Base-by-base conservation (phyloP, 2,797 vertebrate genomes). In the Spinus olivaceus region DNA sequence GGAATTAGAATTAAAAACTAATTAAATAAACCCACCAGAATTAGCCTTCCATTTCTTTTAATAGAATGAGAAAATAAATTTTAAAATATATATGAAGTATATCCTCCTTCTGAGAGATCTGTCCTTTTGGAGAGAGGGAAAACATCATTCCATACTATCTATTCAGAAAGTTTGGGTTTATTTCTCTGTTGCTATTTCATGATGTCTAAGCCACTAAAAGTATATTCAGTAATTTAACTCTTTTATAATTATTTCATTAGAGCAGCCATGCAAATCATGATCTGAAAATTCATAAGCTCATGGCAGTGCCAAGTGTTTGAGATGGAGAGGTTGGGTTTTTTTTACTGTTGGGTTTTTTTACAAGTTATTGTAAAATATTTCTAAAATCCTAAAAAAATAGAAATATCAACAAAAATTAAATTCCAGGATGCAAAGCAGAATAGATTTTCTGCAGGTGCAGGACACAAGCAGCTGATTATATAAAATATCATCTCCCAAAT, bases 21-120 rank as follows among this genome's bases (percentile, higher is more conserved):
- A 79, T 86, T 90, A 61, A 83, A 63, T 88, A 86, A 90, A 54
- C 21, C 4, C 59, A 81, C 18, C 46, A 81, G 73, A 95, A 86
- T 53, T 47, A 84, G 42, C 19, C 50, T 88, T 86, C 37, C 20
- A 54, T 84, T 88, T 90, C 69, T 90, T 83, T 86, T 61, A 78
- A 91, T 39, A 93, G 37, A 4, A 46, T 60, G n/a, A 77, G 51
- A 24, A 50, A 33, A 84, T 53, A 79, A 59, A 47, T 41, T 28
- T 21, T 17, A 5, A 41, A 46, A n/a, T 47, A 35, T 25, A 27
- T 35, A 13, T 12, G 18, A 79, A 88, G 8, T 50, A 12, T 50
- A 65, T 42, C 32, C 32, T 77, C 16, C 56, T 93, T 57, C n/a
- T 61, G 61, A 78, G 53, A 88, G n/a, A 61, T 21, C n/a, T 54